Evolutionary conservation across 1,140 invertebrate genomes (phyloP).

Genomic region (Diploscapter pachys): DNA sequence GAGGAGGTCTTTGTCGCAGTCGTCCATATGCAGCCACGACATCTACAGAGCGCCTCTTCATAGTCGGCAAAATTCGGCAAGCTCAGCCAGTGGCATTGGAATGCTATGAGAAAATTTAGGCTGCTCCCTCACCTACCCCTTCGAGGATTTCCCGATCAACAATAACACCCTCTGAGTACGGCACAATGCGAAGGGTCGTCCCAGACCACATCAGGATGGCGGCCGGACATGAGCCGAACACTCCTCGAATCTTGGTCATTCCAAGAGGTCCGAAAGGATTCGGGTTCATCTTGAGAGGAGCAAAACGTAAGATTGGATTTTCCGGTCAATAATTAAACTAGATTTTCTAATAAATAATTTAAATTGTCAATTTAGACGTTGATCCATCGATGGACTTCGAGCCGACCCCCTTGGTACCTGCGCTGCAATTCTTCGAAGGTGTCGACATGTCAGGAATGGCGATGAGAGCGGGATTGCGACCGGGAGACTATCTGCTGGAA

Average conservation of each 20-base stretch:
- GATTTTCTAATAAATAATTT: not conserved
- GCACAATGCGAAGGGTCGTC: slow-evolving; percentile 47
- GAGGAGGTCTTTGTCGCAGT: slow-evolving; percentile 62
- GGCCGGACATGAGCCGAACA: slow-evolving; percentile 63
- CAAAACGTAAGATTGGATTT: slow-evolving; percentile 69
- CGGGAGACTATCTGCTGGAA: slow-evolving; percentile 88
- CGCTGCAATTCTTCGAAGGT: slow-evolving; percentile 96
- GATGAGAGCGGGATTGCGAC: slow-evolving; percentile 86
- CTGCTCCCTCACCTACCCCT: slow-evolving; percentile 31
- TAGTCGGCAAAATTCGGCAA: slow-evolving; percentile 25
- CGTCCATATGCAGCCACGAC: slow-evolving; percentile 55
- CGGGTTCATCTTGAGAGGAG: slow-evolving; percentile 93
- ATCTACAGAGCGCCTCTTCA: slow-evolving; percentile 46
- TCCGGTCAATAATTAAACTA: too few relatives aligned
- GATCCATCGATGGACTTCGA: slow-evolving; percentile 52
- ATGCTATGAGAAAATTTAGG: slow-evolving; percentile 21
- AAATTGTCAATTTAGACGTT: slow-evolving; percentile 35
- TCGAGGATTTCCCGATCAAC: slow-evolving; percentile 19
- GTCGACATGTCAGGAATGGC: slow-evolving; percentile 95
- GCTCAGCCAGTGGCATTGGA: slow-evolving; percentile 31
- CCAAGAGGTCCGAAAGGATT: slow-evolving; percentile 91
- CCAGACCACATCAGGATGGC: slow-evolving; percentile 42
- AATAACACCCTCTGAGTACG: slow-evolving; percentile 42
- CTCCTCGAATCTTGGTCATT: slow-evolving; percentile 80
- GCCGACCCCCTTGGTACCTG: slow-evolving; percentile 77